A percentile compares a stretch with the other conserved stretches of the same genome.
Conservation (phyloP, 2,797 vertebrate genomes). For the Phoeniculus purpureus region DNA sequence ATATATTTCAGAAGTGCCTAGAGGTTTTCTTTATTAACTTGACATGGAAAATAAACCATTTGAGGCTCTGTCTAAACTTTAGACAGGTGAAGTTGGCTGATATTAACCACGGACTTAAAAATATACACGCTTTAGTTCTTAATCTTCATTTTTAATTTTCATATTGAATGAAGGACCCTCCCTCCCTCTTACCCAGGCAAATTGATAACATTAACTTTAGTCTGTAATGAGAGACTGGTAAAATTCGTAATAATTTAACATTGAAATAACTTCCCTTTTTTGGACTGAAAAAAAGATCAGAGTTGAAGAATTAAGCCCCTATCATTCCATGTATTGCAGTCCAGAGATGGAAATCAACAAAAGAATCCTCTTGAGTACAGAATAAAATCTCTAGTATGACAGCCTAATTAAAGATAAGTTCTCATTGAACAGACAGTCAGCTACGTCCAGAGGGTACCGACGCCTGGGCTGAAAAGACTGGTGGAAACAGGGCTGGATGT, state of each 20-base stretch:
- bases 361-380: neutral
- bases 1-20: neutral
- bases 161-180: neutral
- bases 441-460: fast-evolving
- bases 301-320: neutral
- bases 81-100: neutral
- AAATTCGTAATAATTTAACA: neutral
- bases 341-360: neutral
- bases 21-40: neutral
- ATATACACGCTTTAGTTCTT: neutral
- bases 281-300: neutral
- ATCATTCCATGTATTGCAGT: neutral
- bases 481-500: neutral
- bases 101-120: neutral
- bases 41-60: neutral
- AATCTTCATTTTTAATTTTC: neutral
- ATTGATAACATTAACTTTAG: neutral
- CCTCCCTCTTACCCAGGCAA: fast-evolving
- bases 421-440: neutral
- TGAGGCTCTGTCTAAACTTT: neutral
- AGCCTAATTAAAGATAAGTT: neutral
- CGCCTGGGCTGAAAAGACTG: neutral
- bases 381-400: neutral
- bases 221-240: neutral
- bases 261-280: neutral